Conservation (phyloP, 2,797 vertebrate species). For the Lagocephalus sceleratus region DNA sequence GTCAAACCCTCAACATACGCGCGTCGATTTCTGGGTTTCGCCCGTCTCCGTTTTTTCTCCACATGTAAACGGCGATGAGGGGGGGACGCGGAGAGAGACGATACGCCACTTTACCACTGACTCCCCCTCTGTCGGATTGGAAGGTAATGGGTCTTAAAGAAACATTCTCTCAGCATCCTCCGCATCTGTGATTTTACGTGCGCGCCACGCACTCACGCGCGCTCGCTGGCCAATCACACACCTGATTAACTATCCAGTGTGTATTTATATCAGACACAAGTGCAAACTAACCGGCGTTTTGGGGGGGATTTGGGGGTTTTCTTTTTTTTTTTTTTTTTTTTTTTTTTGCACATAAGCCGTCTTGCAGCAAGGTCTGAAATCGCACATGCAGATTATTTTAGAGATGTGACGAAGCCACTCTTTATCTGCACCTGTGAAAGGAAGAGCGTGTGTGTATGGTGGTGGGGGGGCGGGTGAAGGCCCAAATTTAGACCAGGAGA, state of each 20-base stretch:
- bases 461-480: too few species aligned
- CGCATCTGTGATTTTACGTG: slow-evolving; percentile 71
- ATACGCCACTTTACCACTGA: slow-evolving; percentile 69
- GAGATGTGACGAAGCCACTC: not conserved
- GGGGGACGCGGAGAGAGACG: slow-evolving; percentile 60
- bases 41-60: slow-evolving; percentile 42
- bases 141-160: slow-evolving; percentile 80
- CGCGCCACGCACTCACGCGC: slow-evolving; percentile 45
- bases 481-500: not conserved
- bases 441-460: not conserved
- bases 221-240: slow-evolving; percentile 51
- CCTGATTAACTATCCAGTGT: slow-evolving; percentile 55
- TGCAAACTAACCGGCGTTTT: slow-evolving; percentile 19
- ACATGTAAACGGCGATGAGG: slow-evolving; percentile 69
- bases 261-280: slow-evolving; percentile 25
- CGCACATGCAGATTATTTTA: not conserved
- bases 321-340: too few species aligned
- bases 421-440: slow-evolving; percentile 7
- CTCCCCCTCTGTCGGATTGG: slow-evolving; percentile 70
- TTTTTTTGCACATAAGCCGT: not conserved
- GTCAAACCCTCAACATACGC: slow-evolving; percentile 23
- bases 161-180: slow-evolving; percentile 75
- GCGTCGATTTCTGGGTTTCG: slow-evolving; percentile 5
- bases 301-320: too few species aligned
- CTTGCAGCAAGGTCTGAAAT: not conserved